phyloP scores from a whole-genome alignment of 2,888 invertebrate species.

The Syrphus vitripennis region DNA sequence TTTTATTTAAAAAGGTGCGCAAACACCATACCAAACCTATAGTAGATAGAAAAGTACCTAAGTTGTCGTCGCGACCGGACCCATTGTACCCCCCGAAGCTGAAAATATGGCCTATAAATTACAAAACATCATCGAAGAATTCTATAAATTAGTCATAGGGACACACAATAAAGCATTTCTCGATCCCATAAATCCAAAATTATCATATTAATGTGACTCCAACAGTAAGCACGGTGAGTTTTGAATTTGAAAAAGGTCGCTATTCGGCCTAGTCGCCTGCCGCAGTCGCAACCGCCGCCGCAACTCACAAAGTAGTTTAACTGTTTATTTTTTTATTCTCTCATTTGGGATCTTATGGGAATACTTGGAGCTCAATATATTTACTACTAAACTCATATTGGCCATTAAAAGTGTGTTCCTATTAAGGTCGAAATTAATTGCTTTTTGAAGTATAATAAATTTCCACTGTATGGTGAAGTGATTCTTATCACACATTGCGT shows the following conservation, averaged over 20 bases:
- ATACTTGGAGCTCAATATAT: slow-evolving; percentile 20
- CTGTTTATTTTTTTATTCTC: slow-evolving; percentile 5
- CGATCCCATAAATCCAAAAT: slow-evolving; percentile 68
- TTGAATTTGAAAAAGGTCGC: slow-evolving; percentile 23
- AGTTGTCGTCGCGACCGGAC: slow-evolving; percentile 40
- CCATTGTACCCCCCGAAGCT: slow-evolving; percentile 64
- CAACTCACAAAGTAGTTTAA: slow-evolving; percentile 45
- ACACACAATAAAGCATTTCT: slow-evolving; percentile 71
- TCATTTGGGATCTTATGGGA: slow-evolving; percentile 29
- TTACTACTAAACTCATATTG: neutral
- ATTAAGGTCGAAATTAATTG: slow-evolving; percentile 67
- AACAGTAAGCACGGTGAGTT: slow-evolving; percentile 55
- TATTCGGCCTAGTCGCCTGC: neutral
- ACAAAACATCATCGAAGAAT: slow-evolving; percentile 67
- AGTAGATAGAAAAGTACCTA: slow-evolving; percentile 3
- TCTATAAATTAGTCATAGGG: slow-evolving; percentile 71
- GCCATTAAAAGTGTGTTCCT: slow-evolving; percentile 35
- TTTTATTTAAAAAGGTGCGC: slow-evolving; percentile 45
- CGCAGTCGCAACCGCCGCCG: neutral
- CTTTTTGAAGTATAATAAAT: slow-evolving; percentile 59
- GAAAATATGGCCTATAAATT: slow-evolving; percentile 62
- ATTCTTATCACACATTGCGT: slow-evolving; percentile 48
- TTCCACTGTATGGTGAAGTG: slow-evolving; percentile 39
- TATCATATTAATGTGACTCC: slow-evolving; percentile 70
- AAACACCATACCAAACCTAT: slow-evolving; percentile 29